Evolutionary conservation across 2,113 vertebrate species (phyloP).

Genomic region (Cyprinodon tularosa): DNA sequence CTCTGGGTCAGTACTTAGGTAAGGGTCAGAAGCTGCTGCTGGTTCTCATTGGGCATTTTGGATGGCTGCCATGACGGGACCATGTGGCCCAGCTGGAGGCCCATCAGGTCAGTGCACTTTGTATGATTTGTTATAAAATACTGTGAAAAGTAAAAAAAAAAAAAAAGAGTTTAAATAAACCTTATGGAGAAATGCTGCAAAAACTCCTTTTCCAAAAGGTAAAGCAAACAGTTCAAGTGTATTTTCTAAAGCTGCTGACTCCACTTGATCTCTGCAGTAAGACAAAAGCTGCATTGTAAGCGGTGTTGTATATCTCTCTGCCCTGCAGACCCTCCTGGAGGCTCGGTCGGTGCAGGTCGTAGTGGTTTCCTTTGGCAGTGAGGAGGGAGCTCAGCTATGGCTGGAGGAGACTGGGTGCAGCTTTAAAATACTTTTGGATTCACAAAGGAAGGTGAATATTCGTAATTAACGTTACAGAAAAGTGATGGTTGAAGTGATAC

Average conservation of each 20-base stretch:
- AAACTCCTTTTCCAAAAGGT: background rate
- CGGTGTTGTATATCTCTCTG: background rate
- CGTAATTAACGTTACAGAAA: background rate
- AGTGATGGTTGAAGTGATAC: background rate
- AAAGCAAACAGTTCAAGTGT: background rate
- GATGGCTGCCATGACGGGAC: constrained; percentile 80
- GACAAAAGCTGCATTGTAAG: background rate
- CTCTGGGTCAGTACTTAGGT: constrained; percentile 64
- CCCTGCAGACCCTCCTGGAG: constrained; percentile 56
- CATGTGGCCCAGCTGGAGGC: constrained; percentile 75
- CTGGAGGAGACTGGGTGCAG: constrained; percentile 70
- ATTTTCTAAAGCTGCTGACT: background rate
- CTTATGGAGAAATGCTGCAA: background rate
- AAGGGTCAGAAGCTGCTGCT: constrained; percentile 73
- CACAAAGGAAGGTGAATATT: constrained; percentile 59
- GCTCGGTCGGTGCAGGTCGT: constrained; percentile 72
- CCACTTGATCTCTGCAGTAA: background rate
- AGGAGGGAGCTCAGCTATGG: constrained; percentile 73
- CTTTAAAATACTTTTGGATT: constrained; percentile 73
- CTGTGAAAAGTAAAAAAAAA: background rate
- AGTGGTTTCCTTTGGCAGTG: constrained; percentile 68
- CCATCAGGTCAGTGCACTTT: constrained; percentile 50
- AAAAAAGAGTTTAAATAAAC: background rate
- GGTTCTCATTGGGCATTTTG: constrained; percentile 76
- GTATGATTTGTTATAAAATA: background rate